Evolutionary conservation across 2,797 vertebrate species (phyloP), one percentile per base, ranked within the genome.

Genomic region (Pseudomugil gertrudae): DNA sequence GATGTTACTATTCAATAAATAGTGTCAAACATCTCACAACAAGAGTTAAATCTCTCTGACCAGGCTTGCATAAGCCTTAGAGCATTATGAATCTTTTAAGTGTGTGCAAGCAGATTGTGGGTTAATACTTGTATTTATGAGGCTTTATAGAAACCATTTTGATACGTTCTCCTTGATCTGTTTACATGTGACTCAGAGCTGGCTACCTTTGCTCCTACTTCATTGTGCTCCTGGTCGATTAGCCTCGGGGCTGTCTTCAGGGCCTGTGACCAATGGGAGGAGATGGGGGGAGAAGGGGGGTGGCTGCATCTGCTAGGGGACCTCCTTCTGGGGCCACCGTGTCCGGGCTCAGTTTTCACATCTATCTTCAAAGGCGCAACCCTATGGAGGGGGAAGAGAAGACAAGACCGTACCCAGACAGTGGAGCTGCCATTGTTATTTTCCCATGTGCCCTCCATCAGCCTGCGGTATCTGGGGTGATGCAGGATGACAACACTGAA

Each of bases 191-290:
- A 52, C 63, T 60, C 19, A 62, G 67, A 23, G 14, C 36, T 9
- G 61, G 30, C 84, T 72, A 64, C 63, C 58, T 66, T 57, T 67
- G 53, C 74, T 63, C 57, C 76, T 78, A 70, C 60, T 80, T 78
- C 30, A 92, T 92, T 93, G 90, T 84, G 87, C 92, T 95, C 94
- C 93, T 89, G 93, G 95, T 94, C 78, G 89, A 90, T 92, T 95
- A 92, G 95, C 96, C 96, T 90, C 87, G 66, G 95, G 96, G 94
- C 94, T 94, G 90, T 90, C 95, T 95, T 93, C 93, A 87, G 95
- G 95, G 95, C 89, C 91, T 90, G 84, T 70, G 87, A 91, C 94
- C 93, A 66, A 87, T 83, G 92, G 93, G 80, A 86, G 89, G 84
- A 87, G 87, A 76, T 76, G 45, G 64, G 89, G 61, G 74, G 40